These are phyloP conservation scores for Danio kyathit DNA, from an alignment of 2,797 vertebrate genomes.

Conservation along the genomic window DNA sequence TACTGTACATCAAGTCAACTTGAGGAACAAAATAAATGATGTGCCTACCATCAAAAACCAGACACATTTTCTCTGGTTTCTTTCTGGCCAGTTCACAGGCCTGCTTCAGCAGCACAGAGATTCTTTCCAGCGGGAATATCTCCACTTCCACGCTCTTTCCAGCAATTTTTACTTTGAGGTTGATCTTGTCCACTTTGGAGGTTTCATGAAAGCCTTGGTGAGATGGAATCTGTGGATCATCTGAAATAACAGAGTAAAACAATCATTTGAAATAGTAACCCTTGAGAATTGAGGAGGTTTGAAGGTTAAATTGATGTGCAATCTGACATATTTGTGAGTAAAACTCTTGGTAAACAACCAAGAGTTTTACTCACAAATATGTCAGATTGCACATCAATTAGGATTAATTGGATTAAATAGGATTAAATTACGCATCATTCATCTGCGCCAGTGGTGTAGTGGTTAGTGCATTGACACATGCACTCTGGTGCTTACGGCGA, in stretches of 20 bases:
- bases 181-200: constrained; percentile 13
- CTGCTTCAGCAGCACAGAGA: constrained; percentile 14
- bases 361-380: too few species aligned
- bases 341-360: neutral
- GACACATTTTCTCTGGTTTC: constrained; percentile 38
- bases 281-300: neutral
- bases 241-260: neutral
- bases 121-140: constrained; percentile 45
- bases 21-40: neutral
- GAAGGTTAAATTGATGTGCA: neutral
- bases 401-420: too few species aligned
- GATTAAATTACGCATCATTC: too few species aligned
- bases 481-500: too few species aligned
- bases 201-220: neutral
- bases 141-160: constrained; percentile 5
- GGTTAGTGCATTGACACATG: too few species aligned
- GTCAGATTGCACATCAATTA: too few species aligned
- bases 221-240: neutral
- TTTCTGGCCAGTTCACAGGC: neutral
- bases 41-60: constrained; percentile 40
- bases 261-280: neutral
- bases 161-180: constrained; percentile 35
- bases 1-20: neutral
- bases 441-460: too few species aligned
- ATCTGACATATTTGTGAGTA: neutral